Percentiles rank a stretch among this genome's conserved stretches.
phyloP scores from a whole-genome alignment of 1,140 invertebrate genomes.

The Microplitis demolitor region DNA sequence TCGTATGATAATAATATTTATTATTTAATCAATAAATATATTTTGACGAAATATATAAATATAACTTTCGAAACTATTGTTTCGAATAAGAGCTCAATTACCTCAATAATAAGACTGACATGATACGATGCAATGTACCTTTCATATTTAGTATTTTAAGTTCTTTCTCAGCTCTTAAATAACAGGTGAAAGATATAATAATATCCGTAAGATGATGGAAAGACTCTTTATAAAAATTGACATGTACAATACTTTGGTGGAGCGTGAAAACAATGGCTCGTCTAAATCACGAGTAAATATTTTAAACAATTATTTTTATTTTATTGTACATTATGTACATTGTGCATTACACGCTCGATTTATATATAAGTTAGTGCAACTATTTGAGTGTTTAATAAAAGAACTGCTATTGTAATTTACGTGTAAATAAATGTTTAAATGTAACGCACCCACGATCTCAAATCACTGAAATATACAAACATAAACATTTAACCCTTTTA shows the following conservation, averaged over 20 bases:
- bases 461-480: not conserved
- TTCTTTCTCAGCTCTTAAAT: not conserved
- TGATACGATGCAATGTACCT: not conserved
- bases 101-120: not conserved
- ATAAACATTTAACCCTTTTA: not conserved
- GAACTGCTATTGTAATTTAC: conserved; percentile 1
- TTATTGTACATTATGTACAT: not conserved
- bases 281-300: not conserved
- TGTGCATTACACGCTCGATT: not conserved
- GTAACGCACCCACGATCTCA: not conserved
- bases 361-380: not conserved
- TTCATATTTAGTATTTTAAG: conserved; percentile 7
- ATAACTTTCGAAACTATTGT: too few species aligned
- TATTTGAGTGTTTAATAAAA: not conserved
- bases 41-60: too few species aligned
- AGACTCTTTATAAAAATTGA: conserved; percentile 10
- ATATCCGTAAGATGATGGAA: not conserved
- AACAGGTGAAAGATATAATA: not conserved
- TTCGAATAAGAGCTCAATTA: not conserved
- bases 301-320: not conserved
- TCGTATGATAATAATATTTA: too few species aligned
- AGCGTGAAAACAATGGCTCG: conserved; percentile 12
- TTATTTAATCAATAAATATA: too few species aligned
- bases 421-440: not conserved
- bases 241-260: not conserved